phyloP scores from a whole-genome alignment of 92 coral and sea anemone species.

The Hydrozoanthus gracilis region DNA sequence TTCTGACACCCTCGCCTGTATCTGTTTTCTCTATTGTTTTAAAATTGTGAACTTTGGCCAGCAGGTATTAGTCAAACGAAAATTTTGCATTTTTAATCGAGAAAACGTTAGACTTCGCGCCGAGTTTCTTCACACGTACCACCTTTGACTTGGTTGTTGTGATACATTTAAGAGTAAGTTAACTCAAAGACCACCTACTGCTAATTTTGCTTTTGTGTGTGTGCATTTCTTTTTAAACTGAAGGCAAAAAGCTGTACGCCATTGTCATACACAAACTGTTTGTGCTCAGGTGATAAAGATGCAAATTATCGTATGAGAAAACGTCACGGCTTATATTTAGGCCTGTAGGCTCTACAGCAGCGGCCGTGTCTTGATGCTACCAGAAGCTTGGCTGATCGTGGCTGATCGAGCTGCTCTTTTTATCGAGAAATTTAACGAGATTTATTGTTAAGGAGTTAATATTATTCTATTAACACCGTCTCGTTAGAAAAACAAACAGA shows the following conservation, averaged over 20 bases:
- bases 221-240: background rate
- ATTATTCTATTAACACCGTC: background rate
- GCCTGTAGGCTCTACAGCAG: background rate
- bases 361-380: background rate
- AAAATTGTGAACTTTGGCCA: no score
- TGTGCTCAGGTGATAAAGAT: slow-evolving; percentile 7
- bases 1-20: no score
- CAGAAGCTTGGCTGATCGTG: no score
- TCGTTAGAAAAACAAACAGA: background rate
- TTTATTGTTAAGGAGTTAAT: slow-evolving; percentile 14
- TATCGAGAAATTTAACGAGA: background rate
- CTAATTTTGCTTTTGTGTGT: no score
- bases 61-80: no score
- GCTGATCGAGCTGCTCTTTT: background rate
- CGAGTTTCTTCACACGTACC: no score
- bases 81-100: no score
- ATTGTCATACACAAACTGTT: background rate
- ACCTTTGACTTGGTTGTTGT: no score
- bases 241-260: background rate
- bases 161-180: no score
- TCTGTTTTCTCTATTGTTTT: no score
- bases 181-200: no score
- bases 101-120: no score
- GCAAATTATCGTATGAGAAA: background rate
- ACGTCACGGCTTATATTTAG: background rate